Base-by-base conservation (phyloP, 35 echinoderm and acorn worm genomes). In the Apostichopus parvimensis region DNA sequence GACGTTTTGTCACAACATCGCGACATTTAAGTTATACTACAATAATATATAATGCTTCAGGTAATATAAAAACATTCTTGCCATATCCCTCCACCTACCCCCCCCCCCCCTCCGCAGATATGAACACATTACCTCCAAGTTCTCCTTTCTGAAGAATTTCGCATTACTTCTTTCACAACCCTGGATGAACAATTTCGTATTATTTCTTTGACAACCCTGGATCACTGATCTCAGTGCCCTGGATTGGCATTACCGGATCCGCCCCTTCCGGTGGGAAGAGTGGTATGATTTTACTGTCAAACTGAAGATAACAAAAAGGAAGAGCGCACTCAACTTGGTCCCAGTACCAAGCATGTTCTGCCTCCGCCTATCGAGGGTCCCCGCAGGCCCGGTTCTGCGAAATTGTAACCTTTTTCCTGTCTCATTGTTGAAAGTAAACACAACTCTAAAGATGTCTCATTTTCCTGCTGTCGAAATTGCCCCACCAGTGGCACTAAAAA, bases 391-490 rank as follows among this genome's bases (percentile, higher is more conserved):
- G 21, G 86, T 88, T 88, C 52, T 45, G 86, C 86, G 86, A 88
- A 28, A 12, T 88, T 28, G n/a, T 22, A 73, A 73, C 58, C 28
- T 1, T 34, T 34, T 34, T 45, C 15, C 56, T 24, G 64, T 9
- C 61, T 34, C 28, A 34, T 88, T 65, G 24, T 6, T 88, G 13
- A 34, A 9, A 62, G 22, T 53, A 45, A 15, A 8, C 6, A 13
- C 10, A 75, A 34, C 34, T 72, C 15, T 57, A 2, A 88, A 52
- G 18, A 88, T 88, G 86, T 88, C 86, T 15, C 86, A 88, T 11
- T 88, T 88, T 88, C 86, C 86, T 14, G 57, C 73, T 59, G 89
- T 79, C 55, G 89, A 91, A 77, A 93, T 93, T 64, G 70, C 55
- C 53, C 79, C 93, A 20, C 93, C 93, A 21, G 15, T 9, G 58